Evolutionary conservation across 2,113 vertebrate species (phyloP).

Genomic region (Istiophorus platypterus): DNA sequence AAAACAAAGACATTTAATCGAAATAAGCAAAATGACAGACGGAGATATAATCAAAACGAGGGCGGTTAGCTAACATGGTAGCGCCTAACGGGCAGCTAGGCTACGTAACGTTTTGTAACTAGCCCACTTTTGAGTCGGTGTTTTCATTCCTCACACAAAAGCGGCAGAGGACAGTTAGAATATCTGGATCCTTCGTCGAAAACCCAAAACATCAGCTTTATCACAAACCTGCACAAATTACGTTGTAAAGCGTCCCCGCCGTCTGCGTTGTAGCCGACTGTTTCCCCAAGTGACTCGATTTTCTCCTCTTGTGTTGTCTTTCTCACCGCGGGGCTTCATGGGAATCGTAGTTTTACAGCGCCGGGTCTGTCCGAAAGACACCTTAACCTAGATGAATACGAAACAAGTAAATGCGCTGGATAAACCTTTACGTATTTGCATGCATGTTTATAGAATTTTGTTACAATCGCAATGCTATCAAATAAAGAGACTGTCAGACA

Average conservation of each 20-base stretch:
- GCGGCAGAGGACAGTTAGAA: not conserved
- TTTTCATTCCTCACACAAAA: not conserved
- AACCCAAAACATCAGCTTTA: rapidly evolving
- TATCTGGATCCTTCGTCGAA: rapidly evolving
- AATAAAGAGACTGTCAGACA: too few species aligned
- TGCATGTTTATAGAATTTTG: not conserved
- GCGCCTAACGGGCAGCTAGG: not conserved
- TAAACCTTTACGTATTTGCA: not conserved
- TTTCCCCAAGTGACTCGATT: not conserved
- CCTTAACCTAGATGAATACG: not conserved
- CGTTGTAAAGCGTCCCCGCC: rapidly evolving
- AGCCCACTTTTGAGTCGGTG: not conserved
- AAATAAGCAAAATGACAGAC: not conserved
- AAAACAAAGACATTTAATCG: rapidly evolving
- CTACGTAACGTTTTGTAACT: constrained; percentile 23
- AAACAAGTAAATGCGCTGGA: not conserved
- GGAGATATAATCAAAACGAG: not conserved
- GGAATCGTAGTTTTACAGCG: constrained; percentile 33
- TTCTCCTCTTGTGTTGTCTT: not conserved
- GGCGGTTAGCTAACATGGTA: not conserved
- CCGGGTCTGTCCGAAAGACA: not conserved
- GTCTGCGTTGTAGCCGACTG: not conserved
- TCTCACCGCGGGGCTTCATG: constrained; percentile 7
- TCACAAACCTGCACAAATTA: not conserved
- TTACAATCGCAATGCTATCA: not conserved